Base-by-base conservation (phyloP, 2,113 vertebrate species). In the Thunnus thynnus region DNA sequence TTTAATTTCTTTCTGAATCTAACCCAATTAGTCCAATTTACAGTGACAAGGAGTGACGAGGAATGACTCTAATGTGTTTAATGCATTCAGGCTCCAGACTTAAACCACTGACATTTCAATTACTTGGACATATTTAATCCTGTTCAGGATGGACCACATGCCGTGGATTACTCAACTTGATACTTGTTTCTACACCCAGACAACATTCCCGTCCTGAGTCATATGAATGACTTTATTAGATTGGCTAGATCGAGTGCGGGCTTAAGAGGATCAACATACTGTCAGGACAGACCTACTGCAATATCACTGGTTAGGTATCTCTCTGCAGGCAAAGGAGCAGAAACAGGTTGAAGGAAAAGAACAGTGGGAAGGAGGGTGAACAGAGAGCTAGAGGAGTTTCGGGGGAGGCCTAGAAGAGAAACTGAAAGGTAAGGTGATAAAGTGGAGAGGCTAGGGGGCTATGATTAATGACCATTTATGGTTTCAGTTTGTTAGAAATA, bases 141-240 rank as follows among this genome's bases (percentile, higher is more conserved):
- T 79, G 44, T 30, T 70, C 57, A 51, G 25, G 10, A 81, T 22
- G 46, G 47, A 60, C 47, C 44, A 51, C 69, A 78, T 63, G 68
- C 62, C 69, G 74, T 52, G 54, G 54, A 68, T 68, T 50, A 51
- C 70, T 56, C 46, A 50, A 78, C 69, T 20, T 67, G 74, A 82
- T 82, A 56, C 60, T 14, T 22, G 58, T 47, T 48, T 76, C 60
- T 64, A 46, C 69, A 78, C 69, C 76, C 65, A 65, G 57, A 70
- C 72, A 54, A 18, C 62, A 78, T 83, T 80, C 73, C 80, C 22
- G 32, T 9, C 6, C 30, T 54, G 79, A 78, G 76, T 78, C 73
- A 74, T 69, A 65, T 63, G 57, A 74, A 83, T 68, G 66, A 72
- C 83, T 88, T 72, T 25, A 84, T 82, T 78, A 82, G 55, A 57